Conservation (phyloP, 2,113 vertebrate genomes). For the Phaethon lepturus region DNA sequence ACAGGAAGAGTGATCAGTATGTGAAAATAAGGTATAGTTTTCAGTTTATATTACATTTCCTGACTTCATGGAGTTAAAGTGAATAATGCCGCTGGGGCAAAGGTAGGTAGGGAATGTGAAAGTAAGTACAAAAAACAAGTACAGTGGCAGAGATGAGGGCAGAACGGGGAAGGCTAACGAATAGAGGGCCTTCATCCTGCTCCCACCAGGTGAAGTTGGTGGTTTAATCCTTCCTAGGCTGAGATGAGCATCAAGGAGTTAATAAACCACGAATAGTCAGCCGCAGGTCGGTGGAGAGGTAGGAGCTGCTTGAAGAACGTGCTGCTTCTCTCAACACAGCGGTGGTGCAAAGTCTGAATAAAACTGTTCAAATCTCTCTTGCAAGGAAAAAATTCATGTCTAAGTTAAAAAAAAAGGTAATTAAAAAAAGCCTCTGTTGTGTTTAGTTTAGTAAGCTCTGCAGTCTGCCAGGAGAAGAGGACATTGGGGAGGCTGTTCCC, state of each 20-base stretch:
- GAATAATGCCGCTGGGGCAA: rapidly evolving
- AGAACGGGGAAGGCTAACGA: not conserved
- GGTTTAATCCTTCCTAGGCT: not conserved
- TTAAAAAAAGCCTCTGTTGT: not conserved
- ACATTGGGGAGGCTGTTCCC: not conserved
- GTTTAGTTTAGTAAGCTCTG: not conserved
- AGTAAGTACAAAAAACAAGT: not conserved
- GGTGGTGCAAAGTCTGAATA: not conserved
- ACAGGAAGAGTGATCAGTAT: not conserved
- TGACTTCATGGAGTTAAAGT: not conserved
- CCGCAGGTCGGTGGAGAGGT: not conserved
- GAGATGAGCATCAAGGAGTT: not conserved
- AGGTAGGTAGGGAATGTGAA: not conserved
- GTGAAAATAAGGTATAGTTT: not conserved
- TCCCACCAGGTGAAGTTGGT: not conserved
- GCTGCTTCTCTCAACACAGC: not conserved
- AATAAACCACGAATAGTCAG: not conserved
- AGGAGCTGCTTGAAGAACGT: not conserved
- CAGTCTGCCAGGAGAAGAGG: not conserved
- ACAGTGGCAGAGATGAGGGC: not conserved
- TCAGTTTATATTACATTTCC: not conserved
- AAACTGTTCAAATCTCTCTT: not conserved
- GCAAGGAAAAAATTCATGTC: not conserved
- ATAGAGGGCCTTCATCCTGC: not conserved
- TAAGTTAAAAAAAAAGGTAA: not conserved